These are phyloP conservation scores for Mechanitis mazaeus DNA, from an alignment of 2,888 invertebrate genomes.

Conservation along the genomic window DNA sequence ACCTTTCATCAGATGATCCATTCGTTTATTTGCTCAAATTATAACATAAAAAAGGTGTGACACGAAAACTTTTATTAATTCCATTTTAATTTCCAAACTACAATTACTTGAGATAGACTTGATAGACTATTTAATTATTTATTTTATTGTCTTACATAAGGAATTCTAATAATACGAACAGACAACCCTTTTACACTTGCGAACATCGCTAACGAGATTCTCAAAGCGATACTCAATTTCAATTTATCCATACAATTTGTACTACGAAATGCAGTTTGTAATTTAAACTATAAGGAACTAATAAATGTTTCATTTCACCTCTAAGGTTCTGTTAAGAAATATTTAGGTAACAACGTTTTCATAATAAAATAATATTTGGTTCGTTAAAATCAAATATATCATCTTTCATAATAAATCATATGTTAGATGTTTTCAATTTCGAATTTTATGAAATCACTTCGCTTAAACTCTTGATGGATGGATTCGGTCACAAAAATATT, in stretches of 20 bases:
- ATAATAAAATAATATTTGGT: background rate
- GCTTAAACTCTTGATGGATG: conserved; percentile 1
- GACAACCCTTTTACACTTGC: conserved; percentile 4
- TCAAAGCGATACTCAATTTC: conserved; percentile 11
- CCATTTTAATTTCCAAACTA: no score
- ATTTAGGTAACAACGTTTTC: background rate
- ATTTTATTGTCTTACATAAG: background rate
- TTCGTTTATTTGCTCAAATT: no score
- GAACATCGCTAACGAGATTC: conserved; percentile 11
- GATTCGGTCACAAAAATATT: conserved; percentile 5
- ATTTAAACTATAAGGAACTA: background rate
- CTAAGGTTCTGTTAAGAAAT: background rate
- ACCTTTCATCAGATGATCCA: no score
- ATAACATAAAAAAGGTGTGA: no score
- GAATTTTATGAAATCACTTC: conserved; percentile 2
- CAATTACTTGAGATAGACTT: no score
- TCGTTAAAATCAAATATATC: background rate
- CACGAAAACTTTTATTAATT: no score
- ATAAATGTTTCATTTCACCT: background rate
- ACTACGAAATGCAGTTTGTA: conserved; percentile 1
- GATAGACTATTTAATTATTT: no score
- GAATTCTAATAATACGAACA: background rate
- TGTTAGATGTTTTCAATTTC: conserved; percentile 4
- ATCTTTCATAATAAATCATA: background rate
- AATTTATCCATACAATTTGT: conserved; percentile 12